Evolutionary conservation across 2,113 vertebrate genomes (phyloP).

Genomic region (Pteropus alecto): DNA sequence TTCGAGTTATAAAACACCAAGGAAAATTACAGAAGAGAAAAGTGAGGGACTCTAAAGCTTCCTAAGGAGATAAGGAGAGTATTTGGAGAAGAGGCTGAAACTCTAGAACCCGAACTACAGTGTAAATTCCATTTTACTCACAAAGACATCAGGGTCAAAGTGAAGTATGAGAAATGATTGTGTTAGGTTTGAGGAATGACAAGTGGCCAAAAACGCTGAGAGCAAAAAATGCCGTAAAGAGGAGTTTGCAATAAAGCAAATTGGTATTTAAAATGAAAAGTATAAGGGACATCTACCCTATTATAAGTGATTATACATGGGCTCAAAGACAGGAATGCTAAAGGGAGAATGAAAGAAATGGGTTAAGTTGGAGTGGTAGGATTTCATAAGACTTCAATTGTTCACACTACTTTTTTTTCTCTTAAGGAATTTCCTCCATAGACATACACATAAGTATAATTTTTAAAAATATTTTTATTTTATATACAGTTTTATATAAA

Average conservation of each 20-base stretch:
- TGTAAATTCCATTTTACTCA: not conserved
- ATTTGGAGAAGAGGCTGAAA: not conserved
- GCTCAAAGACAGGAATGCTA: not conserved
- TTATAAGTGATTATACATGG: not conserved
- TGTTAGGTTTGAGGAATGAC: conserved; percentile 9
- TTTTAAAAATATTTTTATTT: too few species aligned
- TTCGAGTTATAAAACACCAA: not conserved
- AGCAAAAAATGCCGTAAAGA: not conserved
- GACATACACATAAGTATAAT: too few species aligned
- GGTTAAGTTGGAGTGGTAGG: not conserved
- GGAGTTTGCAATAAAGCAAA: not conserved
- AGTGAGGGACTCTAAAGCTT: not conserved
- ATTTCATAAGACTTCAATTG: not conserved
- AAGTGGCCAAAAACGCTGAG: not conserved
- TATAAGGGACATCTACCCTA: not conserved
- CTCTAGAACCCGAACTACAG: not conserved
- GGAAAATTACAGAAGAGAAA: conserved; percentile 10
- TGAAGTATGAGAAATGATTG: not conserved
- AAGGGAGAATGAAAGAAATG: not conserved
- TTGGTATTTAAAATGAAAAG: not conserved
- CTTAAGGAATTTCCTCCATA: not conserved
- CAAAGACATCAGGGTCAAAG: not conserved
- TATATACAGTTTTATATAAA: too few species aligned
- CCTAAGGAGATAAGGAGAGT: not conserved
- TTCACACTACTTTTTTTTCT: not conserved